Evolutionary conservation across 2,888 invertebrate species (phyloP).

Genomic region (Stenolophus ochropezus): DNA sequence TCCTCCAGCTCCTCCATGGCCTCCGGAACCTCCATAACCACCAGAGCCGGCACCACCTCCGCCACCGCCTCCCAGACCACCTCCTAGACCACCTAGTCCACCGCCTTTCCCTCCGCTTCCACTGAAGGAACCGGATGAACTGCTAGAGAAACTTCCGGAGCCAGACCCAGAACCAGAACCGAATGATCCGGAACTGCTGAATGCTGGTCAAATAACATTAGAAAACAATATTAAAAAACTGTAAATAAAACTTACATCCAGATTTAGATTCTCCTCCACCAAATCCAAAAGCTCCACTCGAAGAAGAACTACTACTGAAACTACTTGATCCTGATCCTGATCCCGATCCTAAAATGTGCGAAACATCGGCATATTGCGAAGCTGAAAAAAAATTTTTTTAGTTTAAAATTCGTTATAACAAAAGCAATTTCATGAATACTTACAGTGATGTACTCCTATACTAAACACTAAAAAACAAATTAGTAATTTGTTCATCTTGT

Average conservation of each 20-base stretch:
- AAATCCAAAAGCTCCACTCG: conserved; percentile 31
- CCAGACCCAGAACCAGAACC: conserved; percentile 15
- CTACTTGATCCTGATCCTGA: conserved; percentile 32
- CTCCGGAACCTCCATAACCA: conserved; percentile 22
- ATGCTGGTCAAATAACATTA: conserved; percentile 19
- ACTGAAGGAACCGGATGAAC: conserved; percentile 54
- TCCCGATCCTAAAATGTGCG: conserved; percentile 44
- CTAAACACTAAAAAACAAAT: conserved; percentile 59
- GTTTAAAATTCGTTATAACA: not conserved
- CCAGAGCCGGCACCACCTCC: conserved; percentile 15
- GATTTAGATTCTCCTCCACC: conserved; percentile 51
- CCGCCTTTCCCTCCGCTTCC: conserved; percentile 43
- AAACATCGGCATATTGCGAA: conserved; percentile 50
- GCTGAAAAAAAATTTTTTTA: conserved; percentile 45
- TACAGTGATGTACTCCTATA: conserved; percentile 61
- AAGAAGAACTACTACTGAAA: conserved; percentile 53
- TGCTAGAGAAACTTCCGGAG: conserved; percentile 48
- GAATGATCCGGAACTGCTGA: conserved; percentile 22
- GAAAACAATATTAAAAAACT: not conserved
- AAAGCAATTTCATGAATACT: conserved; percentile 53
- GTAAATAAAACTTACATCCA: conserved; percentile 47
- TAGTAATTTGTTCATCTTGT: conserved; percentile 57
- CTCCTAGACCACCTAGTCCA: conserved; percentile 52
- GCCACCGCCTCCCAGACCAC: not conserved
- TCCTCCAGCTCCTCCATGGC: not conserved